These are phyloP conservation scores for Laticauda colubrina DNA, from an alignment of 2,113 vertebrate genomes.

Conservation along the genomic window DNA sequence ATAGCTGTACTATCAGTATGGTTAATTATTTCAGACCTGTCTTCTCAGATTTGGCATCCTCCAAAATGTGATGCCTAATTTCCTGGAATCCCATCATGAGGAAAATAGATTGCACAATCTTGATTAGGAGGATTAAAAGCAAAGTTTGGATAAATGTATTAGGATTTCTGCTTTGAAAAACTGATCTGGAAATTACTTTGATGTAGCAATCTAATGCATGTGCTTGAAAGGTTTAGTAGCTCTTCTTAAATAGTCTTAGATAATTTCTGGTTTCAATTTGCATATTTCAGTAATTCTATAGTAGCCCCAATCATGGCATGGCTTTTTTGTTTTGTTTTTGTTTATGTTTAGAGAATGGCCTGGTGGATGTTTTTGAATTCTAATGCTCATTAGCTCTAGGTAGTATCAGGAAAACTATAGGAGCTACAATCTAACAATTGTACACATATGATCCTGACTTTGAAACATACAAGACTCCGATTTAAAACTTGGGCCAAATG, in stretches of 20 bases:
- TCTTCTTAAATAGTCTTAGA: not conserved
- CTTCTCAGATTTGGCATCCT: not conserved
- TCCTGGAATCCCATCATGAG: not conserved
- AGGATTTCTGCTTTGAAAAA: not conserved
- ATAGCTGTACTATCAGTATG: conserved; percentile 27
- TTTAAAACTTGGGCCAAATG: not conserved
- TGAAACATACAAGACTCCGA: not conserved
- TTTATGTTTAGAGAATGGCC: not conserved
- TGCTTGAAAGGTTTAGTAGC: not conserved
- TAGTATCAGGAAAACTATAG: not conserved
- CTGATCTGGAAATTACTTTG: not conserved
- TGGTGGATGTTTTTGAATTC: not conserved
- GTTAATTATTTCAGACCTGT: conserved; percentile 1
- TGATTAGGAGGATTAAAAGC: not conserved
- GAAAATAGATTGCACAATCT: not conserved
- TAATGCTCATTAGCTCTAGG: not conserved
- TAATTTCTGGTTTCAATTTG: not conserved
- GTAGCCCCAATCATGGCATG: not conserved
- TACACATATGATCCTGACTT: not conserved
- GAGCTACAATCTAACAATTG: not conserved
- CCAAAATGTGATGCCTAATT: not conserved
- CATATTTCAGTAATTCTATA: not conserved
- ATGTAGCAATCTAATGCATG: not conserved
- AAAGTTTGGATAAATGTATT: not conserved
- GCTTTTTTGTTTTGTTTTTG: not conserved